A percentile compares a stretch with the other conserved stretches of the same genome.
Conservation (phyloP, 2,888 invertebrate genomes). For the Cheilosia vulpina region DNA sequence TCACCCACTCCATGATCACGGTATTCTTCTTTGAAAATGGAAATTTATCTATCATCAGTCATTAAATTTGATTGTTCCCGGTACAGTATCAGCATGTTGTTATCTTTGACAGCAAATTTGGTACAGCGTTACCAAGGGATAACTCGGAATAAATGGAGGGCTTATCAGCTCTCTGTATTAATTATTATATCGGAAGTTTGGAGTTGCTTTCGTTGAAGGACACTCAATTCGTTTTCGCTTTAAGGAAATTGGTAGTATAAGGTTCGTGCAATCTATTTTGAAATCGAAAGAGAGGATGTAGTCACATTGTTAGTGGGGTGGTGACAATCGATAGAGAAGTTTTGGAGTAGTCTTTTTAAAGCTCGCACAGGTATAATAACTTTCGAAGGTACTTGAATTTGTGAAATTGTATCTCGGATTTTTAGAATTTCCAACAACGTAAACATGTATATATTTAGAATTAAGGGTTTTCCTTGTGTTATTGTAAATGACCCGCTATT, state of each 20-base stretch:
- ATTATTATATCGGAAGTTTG: constrained; percentile 37
- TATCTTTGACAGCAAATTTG: constrained; percentile 34
- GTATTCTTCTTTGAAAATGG: constrained; percentile 26
- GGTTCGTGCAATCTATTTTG: not conserved
- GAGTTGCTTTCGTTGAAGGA: constrained; percentile 22
- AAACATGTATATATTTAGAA: too few relatives aligned
- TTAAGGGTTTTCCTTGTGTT: too few relatives aligned
- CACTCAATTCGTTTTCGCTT: constrained; percentile 15
- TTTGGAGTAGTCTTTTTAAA: not conserved
- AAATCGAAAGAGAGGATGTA: not conserved
- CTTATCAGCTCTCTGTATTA: constrained; percentile 24
- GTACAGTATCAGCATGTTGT: constrained; percentile 27
- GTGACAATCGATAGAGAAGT: not conserved
- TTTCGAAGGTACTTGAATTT: too few relatives aligned
- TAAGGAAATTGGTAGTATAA: constrained; percentile 17
- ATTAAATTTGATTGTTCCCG: constrained; percentile 45
- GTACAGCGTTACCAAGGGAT: constrained; percentile 20
- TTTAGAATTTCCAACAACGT: not conserved
- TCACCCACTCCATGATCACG: not conserved
- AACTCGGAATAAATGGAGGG: constrained; percentile 31
- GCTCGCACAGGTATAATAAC: too few relatives aligned
- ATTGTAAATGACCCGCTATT: too few relatives aligned
- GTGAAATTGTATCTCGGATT: too few relatives aligned
- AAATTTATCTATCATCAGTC: constrained; percentile 51
- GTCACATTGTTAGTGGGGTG: not conserved